Evolutionary conservation across 2,113 vertebrate genomes (phyloP), one percentile per base, ranked within the genome.

Genomic region (Zosterops pallidus): DNA sequence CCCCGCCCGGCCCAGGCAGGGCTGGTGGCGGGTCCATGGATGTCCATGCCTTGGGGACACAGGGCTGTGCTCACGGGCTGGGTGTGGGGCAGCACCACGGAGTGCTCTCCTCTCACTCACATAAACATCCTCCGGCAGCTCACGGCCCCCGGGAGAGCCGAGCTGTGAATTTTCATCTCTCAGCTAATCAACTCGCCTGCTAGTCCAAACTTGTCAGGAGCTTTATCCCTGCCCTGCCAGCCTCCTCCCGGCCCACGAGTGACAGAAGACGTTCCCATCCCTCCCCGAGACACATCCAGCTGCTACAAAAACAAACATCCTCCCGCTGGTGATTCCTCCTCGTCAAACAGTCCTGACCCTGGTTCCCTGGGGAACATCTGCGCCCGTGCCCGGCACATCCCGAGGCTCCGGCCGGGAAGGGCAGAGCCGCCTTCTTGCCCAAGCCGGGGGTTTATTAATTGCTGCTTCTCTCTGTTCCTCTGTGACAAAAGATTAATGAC

Each of bases 131-230:
- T 57, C 86, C 84, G 5, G 88, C 90, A 76, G 93, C 96, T 93
- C 91, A 16, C 6, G 20, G 93, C 88, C 92, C 69, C 83, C 11
- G 86, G 65, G 0, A 92, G 83, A 80, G 92, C 93, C 53, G 97
- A 97, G 97, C 97, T 97, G 97, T 91, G 96, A 96, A 96, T 94
- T 97, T 97, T 98, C 97, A 97, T 88, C 94, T 98, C 97, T 97
- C 97, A 97, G 97, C 96, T 98, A 96, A 98, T 97, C 96, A 97
- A 97, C 97, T 97, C 94, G 89, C 95, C 89, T 46, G 90, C 97
- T 94, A 97, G 97, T 96, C 97, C 97, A 97, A 97, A 97, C 97
- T 96, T 97, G 97, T 97, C 97, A 97, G 95, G 93, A 89, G 95
- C 79, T 96, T 97, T 96, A 94, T 97, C 96, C 96, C 86, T 86